These are phyloP conservation scores for Chromobotia macracanthus DNA, from an alignment of 2,797 vertebrate genomes.

Conservation along the genomic window DNA sequence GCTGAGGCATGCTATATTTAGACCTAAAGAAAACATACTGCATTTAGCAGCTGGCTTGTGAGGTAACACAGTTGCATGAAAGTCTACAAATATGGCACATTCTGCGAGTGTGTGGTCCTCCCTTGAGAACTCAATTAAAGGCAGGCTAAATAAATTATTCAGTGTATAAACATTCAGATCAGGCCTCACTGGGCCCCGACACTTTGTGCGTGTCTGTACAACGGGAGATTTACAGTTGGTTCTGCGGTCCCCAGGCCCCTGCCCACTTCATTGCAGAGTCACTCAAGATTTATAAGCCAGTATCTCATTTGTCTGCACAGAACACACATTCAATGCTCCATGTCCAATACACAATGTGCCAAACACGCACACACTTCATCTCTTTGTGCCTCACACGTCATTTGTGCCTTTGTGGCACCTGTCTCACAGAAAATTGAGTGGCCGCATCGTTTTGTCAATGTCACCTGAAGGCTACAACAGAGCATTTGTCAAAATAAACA, in stretches of 20 bases:
- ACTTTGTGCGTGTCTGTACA: slow-evolving; percentile 10
- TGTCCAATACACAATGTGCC: slow-evolving; percentile 39
- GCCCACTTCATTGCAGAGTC: slow-evolving; percentile 23
- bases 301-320: slow-evolving; percentile 15
- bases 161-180: slow-evolving; percentile 48
- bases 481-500: slow-evolving; percentile 60
- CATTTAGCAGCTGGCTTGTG: slow-evolving; percentile 45
- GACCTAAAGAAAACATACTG: slow-evolving; percentile 46
- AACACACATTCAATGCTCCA: slow-evolving; percentile 62
- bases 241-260: slow-evolving; percentile 3
- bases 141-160: slow-evolving; percentile 52
- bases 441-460: slow-evolving; percentile 48
- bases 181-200: slow-evolving; percentile 15
- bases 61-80: slow-evolving; percentile 55
- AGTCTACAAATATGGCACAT: slow-evolving; percentile 26
- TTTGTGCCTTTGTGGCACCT: slow-evolving; percentile 40
- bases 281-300: slow-evolving; percentile 16
- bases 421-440: slow-evolving; percentile 38
- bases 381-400: slow-evolving; percentile 6
- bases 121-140: slow-evolving; percentile 56
- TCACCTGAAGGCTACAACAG: slow-evolving; percentile 55
- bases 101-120: slow-evolving; percentile 28
- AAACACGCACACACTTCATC: slow-evolving; percentile 47
- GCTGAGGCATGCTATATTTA: slow-evolving; percentile 39
- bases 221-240: slow-evolving; percentile 31